These are phyloP conservation scores for Acromyrmex charruanus DNA, from an alignment of 1,140 invertebrate genomes.

Conservation along the genomic window DNA sequence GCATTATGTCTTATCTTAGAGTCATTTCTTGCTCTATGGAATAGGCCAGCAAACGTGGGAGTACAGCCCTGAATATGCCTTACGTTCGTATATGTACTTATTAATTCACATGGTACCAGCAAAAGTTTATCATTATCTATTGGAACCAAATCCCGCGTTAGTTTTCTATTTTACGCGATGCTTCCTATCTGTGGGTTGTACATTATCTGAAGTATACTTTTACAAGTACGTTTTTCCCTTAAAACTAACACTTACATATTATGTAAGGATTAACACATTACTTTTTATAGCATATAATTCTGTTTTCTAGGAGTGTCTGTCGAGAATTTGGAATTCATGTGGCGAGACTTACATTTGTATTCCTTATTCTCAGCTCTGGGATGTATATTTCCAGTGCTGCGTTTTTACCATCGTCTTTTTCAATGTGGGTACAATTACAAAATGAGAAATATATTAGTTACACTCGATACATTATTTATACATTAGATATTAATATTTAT, in stretches of 20 bases:
- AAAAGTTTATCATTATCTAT: constrained; percentile 91
- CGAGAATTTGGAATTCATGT: constrained; percentile 96
- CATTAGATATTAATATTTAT: constrained; percentile 56
- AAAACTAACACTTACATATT: not conserved
- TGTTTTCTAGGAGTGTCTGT: constrained; percentile 92
- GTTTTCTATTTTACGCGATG: constrained; percentile 97
- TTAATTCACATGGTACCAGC: constrained; percentile 95
- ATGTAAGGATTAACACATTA: not conserved
- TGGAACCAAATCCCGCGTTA: constrained; percentile 93
- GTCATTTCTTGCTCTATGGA: constrained; percentile 93
- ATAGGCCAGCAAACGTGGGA: constrained; percentile 99
- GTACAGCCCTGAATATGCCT: constrained; percentile 97
- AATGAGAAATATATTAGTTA: constrained; percentile 28
- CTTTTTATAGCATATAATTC: constrained; percentile 27
- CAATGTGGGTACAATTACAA: constrained; percentile 90
- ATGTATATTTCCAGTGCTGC: constrained; percentile 97
- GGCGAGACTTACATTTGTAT: constrained; percentile 93
- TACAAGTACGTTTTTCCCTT: constrained; percentile 92
- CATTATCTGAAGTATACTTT: constrained; percentile 96
- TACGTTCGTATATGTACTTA: constrained; percentile 97
- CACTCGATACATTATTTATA: constrained; percentile 20
- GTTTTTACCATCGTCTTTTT: constrained; percentile 97
- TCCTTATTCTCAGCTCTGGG: constrained; percentile 95
- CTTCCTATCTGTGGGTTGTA: constrained; percentile 93
- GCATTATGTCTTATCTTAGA: constrained; percentile 87